A percentile compares a stretch with the other conserved stretches of the same genome.
Conservation (phyloP, 2,797 vertebrate species). For the Yasuhikotakia modesta region DNA sequence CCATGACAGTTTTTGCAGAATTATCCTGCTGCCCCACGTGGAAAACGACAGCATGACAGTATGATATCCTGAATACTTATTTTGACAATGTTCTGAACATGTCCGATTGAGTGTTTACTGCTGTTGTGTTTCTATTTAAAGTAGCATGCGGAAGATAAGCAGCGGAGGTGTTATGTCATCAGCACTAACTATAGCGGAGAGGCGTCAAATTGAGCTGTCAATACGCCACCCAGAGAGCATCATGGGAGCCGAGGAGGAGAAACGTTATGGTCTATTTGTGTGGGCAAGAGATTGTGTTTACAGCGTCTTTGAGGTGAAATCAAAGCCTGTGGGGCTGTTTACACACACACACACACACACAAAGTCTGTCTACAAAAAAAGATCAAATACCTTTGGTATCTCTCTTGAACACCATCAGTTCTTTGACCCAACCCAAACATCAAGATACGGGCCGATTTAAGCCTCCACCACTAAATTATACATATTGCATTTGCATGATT, state of each 20-base stretch:
- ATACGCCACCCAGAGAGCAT: conserved; percentile 18
- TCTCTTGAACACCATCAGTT: conserved; percentile 27
- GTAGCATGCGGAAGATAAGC: background rate
- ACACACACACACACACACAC: conserved; percentile 9
- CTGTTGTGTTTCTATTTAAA: background rate
- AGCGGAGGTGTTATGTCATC: conserved; percentile 33
- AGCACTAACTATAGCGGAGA: conserved; percentile 21
- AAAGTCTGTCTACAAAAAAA: background rate
- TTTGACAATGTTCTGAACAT: background rate
- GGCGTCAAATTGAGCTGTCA: conserved; percentile 37
- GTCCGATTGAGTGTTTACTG: conserved; percentile 2
- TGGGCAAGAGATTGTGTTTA: conserved; percentile 30
- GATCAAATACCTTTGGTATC: conserved; percentile 35
- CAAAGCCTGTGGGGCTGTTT: conserved; percentile 42
- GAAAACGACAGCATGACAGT: no score
- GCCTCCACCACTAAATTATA: conserved; percentile 50
- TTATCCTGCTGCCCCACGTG: no score
- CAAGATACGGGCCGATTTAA: conserved; percentile 20
- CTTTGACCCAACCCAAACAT: conserved; percentile 37
- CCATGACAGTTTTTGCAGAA: no score
- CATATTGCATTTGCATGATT: conserved; percentile 48
- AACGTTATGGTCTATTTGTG: conserved; percentile 22
- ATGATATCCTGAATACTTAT: background rate
- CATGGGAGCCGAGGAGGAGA: conserved; percentile 23
- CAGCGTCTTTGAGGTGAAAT: conserved; percentile 43